These are phyloP conservation scores for Abrostola triplasia DNA, from an alignment of 2,888 invertebrate genomes.

Conservation along the genomic window DNA sequence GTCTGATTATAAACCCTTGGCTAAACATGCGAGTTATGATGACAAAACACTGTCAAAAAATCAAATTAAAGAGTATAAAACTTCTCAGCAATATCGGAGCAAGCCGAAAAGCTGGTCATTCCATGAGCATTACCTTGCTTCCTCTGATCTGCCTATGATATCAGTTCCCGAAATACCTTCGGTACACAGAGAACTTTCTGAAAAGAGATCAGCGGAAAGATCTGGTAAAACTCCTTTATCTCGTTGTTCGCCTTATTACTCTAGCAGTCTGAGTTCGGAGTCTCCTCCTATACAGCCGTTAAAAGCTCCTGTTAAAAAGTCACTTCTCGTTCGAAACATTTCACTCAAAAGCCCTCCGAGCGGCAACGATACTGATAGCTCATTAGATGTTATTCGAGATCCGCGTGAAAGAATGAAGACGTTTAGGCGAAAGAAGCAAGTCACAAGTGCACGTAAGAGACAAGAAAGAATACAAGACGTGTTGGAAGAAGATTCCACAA, in stretches of 20 bases:
- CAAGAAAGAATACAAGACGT: constrained; percentile 88
- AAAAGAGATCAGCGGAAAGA: constrained; percentile 77
- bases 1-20: constrained; percentile 88
- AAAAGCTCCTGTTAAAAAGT: constrained; percentile 90
- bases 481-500: constrained; percentile 85
- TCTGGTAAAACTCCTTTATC: constrained; percentile 89
- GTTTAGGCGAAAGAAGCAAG: constrained; percentile 90
- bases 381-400: constrained; percentile 90
- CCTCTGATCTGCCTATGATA: constrained; percentile 86
- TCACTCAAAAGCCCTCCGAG: constrained; percentile 92
- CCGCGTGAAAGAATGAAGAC: constrained; percentile 91
- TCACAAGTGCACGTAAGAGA: constrained; percentile 87
- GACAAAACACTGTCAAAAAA: constrained; percentile 90
- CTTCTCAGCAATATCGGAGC: constrained; percentile 86
- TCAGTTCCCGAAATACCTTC: constrained; percentile 87
- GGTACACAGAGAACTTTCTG: constrained; percentile 82
- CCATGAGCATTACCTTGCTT: constrained; percentile 89
- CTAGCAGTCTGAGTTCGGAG: constrained; percentile 92
- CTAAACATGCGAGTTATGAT: constrained; percentile 90
- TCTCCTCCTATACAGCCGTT: constrained; percentile 91
- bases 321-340: constrained; percentile 88
- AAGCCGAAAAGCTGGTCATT: constrained; percentile 90
- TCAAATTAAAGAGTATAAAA: constrained; percentile 90
- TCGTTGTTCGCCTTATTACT: constrained; percentile 93
- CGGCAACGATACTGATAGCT: constrained; percentile 93